Evolutionary conservation across 2,797 vertebrate species (phyloP), one percentile per base, ranked within the genome.

Genomic region (Muscicapa striata): DNA sequence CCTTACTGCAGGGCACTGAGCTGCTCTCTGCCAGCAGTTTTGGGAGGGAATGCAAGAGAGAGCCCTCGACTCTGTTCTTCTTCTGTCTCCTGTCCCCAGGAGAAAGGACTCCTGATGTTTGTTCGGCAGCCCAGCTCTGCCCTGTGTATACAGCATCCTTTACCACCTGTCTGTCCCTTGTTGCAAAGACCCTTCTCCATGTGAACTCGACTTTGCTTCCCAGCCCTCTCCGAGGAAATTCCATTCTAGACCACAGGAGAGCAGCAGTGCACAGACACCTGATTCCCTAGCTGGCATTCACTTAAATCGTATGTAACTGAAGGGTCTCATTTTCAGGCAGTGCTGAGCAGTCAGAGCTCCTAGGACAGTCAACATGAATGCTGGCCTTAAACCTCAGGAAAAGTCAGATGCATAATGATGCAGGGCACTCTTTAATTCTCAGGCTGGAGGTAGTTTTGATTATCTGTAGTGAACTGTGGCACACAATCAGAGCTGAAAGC

Each of bases 1-100:
- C 9, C 13, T 0, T 10, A 36, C 15, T 0, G 0, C 17, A 36
- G 27, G 27, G 32, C 0, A 0, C 15, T 63, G 55, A 46, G 30
- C 48, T 54, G 32, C 27, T 58, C 5, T 63, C 67, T 70, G 36
- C 36, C 13, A 32, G 11, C 26, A 36, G 12, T 63, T 87, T 61
- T 52, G 29, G 43, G 24, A 74, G 15, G 15, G 16, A 77, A 16
- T 10, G 15, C 0, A 1, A 10, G 22, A 66, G 18, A 54, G 3
- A 10, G 1, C 13, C 9, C 24, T 58, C 1, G 0, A 6, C 61
- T 70, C 30, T 23, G 7, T 51, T 30, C 21, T 61, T 11, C 38
- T 84, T 18, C 30, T 41, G 21, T 52, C 51, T 76, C 15, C 46
- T 58, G 34, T 52, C 32, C 23, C 6, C 30, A 40, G 40, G 20